A percentile compares a stretch with the other conserved stretches of the same genome.
These are phyloP conservation scores for Hydra vulgaris DNA, from an alignment of 30 jellyfish, hydroid and myxozoan species.

Conservation along the genomic window DNA sequence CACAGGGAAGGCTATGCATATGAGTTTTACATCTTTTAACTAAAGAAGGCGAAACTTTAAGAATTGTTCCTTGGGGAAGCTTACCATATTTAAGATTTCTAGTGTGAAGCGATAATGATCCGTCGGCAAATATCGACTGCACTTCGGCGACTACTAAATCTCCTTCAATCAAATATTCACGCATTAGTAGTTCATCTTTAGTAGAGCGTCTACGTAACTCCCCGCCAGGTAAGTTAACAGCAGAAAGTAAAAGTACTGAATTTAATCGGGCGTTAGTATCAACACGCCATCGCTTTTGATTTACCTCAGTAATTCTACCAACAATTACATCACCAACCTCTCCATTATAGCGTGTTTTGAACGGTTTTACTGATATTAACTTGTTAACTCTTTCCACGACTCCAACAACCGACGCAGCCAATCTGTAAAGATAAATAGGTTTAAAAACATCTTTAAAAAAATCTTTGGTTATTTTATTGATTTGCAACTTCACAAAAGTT, in stretches of 20 bases:
- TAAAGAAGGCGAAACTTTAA: conserved; percentile 70
- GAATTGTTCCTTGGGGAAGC: conserved; percentile 83
- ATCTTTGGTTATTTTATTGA: background rate
- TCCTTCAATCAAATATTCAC: conserved; percentile 91
- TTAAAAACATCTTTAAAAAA: too few species aligned
- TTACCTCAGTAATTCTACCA: conserved; percentile 91
- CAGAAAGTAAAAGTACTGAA: conserved; percentile 79
- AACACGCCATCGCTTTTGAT: conserved; percentile 84
- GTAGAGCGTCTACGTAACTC: conserved; percentile 93
- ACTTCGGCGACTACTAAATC: conserved; percentile 97
- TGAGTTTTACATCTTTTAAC: conserved; percentile 89
- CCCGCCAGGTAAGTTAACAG: conserved; percentile 99
- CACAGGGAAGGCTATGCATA: conserved; percentile 81
- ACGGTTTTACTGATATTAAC: conserved; percentile 77
- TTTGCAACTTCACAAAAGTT: background rate
- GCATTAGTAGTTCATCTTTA: conserved; percentile 87
- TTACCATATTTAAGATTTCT: conserved; percentile 91
- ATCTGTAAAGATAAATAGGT: conserved; percentile 7
- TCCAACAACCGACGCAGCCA: conserved; percentile 98
- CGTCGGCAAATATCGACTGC: conserved; percentile 85
- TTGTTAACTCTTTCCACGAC: conserved; percentile 94
- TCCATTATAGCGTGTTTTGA: conserved; percentile 79
- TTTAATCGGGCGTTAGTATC: conserved; percentile 87
- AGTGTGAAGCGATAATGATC: conserved; percentile 85
- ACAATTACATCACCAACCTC: conserved; percentile 99